Evolutionary conservation across 2,797 vertebrate species (phyloP).

Genomic region (Chelon labrosus): DNA sequence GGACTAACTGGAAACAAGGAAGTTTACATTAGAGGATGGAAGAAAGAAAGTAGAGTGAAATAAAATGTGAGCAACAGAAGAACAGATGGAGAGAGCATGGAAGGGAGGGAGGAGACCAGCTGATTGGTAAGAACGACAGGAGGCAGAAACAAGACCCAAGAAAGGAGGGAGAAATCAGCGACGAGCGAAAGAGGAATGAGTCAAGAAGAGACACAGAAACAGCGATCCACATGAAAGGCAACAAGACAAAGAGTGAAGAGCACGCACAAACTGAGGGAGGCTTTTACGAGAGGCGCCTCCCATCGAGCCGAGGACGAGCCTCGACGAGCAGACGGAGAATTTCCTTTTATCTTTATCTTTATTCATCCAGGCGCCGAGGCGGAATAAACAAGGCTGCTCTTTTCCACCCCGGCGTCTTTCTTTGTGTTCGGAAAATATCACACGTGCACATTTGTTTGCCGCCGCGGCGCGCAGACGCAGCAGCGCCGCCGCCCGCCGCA

Average conservation of each 20-base stretch:
- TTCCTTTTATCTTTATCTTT: conserved; percentile 9
- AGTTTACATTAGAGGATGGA: conserved; percentile 25
- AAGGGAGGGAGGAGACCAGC: neutral
- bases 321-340: conserved; percentile 1
- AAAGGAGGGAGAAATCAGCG: neutral
- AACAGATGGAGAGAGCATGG: neutral
- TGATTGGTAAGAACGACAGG: conserved; percentile 9
- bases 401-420: neutral
- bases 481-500: neutral
- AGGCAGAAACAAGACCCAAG: conserved; percentile 1
- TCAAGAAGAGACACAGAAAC: neutral
- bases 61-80: neutral
- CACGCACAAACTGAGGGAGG: neutral
- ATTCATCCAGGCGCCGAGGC: neutral
- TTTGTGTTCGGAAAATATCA: conserved; percentile 6
- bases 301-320: neutral
- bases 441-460: conserved; percentile 28
- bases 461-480: conserved; percentile 1
- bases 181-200: neutral
- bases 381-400: conserved; percentile 2
- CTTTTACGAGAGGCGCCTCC: neutral
- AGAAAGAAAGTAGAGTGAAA: neutral
- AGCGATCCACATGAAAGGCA: neutral
- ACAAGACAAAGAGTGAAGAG: neutral
- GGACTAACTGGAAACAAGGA: conserved; percentile 50